Evolutionary conservation across 2,113 vertebrate species (phyloP).

Genomic region (Salvelinus fontinalis): DNA sequence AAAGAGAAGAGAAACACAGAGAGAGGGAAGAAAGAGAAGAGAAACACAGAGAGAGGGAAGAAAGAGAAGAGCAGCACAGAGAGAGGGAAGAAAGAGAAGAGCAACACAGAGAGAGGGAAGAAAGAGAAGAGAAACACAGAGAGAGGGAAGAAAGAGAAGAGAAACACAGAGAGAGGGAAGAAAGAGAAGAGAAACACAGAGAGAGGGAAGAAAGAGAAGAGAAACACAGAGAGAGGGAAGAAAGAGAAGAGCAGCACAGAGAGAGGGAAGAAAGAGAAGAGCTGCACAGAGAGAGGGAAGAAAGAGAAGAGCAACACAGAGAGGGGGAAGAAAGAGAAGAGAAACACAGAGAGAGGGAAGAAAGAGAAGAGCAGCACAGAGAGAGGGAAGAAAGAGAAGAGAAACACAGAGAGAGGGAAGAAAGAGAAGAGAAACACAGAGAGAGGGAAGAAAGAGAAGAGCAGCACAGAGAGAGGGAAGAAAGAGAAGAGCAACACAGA

Average conservation of each 20-base stretch:
- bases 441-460: conserved; percentile 9
- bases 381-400: conserved; percentile 10
- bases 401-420: conserved; percentile 5
- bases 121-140: conserved; percentile 4
- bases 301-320: too few relatives aligned
- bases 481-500: neutral
- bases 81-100: too few relatives aligned
- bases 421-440: conserved; percentile 2
- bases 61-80: neutral
- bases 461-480: neutral
- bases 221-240: too few relatives aligned
- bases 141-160: conserved; percentile 9
- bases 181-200: conserved; percentile 2
- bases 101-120: too few relatives aligned
- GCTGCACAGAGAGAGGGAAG: neutral
- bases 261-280: conserved; percentile 9
- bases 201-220: neutral
- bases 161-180: neutral
- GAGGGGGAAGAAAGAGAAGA: neutral
- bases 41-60: conserved; percentile 5
- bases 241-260: conserved; percentile 3
- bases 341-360: conserved; percentile 10
- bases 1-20: conserved; percentile 2
- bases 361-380: neutral
- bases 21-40: conserved; percentile 9